Percentiles rank a stretch among this genome's conserved stretches.
Evolutionary conservation across 1,140 invertebrate genomes (phyloP).

Genomic region (Tetramorium alpestre): DNA sequence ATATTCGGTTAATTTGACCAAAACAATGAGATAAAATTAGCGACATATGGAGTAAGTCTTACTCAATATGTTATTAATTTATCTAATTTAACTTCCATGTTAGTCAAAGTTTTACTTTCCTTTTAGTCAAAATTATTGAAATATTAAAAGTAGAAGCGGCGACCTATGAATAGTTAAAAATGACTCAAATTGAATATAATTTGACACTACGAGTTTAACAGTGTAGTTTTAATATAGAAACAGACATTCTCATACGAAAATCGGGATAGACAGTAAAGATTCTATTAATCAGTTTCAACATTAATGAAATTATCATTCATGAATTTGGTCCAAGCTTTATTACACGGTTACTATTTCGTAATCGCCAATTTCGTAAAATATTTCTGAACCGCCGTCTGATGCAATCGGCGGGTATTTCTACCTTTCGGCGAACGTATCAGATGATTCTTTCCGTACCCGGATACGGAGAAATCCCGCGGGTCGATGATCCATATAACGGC

Average conservation of each 20-base stretch:
- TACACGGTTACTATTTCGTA: background rate
- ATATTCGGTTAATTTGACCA: too few species aligned
- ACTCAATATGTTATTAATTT: too few species aligned
- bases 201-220: too few species aligned
- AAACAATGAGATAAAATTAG: too few species aligned
- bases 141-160: too few species aligned
- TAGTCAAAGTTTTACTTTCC: too few species aligned
- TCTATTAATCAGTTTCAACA: conserved; percentile 11
- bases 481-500: conserved; percentile 11
- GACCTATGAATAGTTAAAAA: too few species aligned
- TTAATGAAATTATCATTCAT: background rate
- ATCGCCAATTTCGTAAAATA: background rate
- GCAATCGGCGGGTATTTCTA: background rate
- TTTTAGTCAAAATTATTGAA: too few species aligned
- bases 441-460: background rate
- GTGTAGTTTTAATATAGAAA: background rate
- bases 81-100: too few species aligned
- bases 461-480: background rate
- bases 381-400: background rate
- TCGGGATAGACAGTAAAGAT: background rate
- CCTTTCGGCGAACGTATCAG: background rate
- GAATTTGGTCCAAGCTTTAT: background rate
- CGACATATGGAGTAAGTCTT: too few species aligned
- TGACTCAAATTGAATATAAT: too few species aligned
- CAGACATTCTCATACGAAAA: background rate